phyloP scores from a whole-genome alignment of 2,113 vertebrate species.

The Phrynocephalus versicolor region DNA sequence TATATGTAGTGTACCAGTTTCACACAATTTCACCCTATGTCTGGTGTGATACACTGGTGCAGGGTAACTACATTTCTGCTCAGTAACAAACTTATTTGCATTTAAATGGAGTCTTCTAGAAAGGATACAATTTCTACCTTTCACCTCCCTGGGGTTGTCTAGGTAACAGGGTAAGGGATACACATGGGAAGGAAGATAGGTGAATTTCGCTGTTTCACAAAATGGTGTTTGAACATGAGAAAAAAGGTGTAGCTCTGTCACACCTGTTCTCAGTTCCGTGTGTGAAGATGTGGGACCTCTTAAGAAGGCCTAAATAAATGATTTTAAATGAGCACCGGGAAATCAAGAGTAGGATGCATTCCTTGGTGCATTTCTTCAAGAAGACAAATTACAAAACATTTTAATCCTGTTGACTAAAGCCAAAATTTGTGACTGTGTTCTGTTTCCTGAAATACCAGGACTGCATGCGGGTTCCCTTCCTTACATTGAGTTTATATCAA shows the following conservation, averaged over 20 bases:
- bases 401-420: background rate
- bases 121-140: conserved; percentile 17
- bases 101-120: conserved; percentile 31
- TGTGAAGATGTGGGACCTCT: background rate
- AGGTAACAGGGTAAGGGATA: conserved; percentile 24
- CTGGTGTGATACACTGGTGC: background rate
- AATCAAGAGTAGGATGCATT: background rate
- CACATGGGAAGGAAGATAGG: background rate
- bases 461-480: background rate
- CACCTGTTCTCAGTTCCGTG: background rate
- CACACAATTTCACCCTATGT: conserved; percentile 7
- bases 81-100: conserved; percentile 28
- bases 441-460: background rate
- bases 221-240: conserved; percentile 7
- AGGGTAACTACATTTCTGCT: conserved; percentile 5
- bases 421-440: background rate
- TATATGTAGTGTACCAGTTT: background rate
- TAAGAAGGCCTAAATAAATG: conserved; percentile 1
- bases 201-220: conserved; percentile 19
- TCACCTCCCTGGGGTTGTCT: conserved; percentile 19
- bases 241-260: background rate
- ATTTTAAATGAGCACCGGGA: background rate
- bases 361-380: background rate
- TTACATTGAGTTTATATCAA: background rate
- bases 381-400: background rate